Conservation (phyloP, 2,888 invertebrate genomes). For the Lasioglossum villosulum region DNA sequence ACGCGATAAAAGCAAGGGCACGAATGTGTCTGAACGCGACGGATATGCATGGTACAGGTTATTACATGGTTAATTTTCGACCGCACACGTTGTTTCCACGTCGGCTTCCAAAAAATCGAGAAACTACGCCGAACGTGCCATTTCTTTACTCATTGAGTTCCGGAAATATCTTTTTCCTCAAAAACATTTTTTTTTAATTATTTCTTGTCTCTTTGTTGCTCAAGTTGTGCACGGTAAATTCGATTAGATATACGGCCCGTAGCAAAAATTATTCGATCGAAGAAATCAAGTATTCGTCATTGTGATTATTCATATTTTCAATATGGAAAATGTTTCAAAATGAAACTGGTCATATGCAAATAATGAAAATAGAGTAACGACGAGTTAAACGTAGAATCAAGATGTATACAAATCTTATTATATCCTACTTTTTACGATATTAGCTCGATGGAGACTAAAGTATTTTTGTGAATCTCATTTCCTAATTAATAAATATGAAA, state of each 20-base stretch:
- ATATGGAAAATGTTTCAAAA: background rate
- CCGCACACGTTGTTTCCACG: constrained; percentile 71
- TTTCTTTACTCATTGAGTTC: background rate
- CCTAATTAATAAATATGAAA: background rate
- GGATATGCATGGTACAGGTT: constrained; percentile 71
- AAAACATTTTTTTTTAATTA: background rate
- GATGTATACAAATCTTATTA: background rate
- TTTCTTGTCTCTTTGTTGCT: too few relatives aligned
- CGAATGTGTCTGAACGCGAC: constrained; percentile 72
- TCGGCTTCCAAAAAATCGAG: constrained; percentile 15
- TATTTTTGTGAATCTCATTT: background rate
- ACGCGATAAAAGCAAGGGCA: constrained; percentile 72
- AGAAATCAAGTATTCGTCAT: background rate
- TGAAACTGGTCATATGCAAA: too few relatives aligned
- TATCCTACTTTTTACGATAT: background rate
- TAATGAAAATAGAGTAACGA: background rate
- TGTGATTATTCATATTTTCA: background rate
- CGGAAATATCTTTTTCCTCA: background rate
- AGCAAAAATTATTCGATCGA: background rate
- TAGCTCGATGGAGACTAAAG: background rate
- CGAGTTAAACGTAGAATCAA: background rate
- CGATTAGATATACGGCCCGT: background rate
- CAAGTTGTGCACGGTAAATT: too few relatives aligned
- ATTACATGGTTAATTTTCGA: constrained; percentile 76
- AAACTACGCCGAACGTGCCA: constrained; percentile 31